phyloP scores from a whole-genome alignment of 1,140 invertebrate genomes.

The Doryteuthis pealeii region DNA sequence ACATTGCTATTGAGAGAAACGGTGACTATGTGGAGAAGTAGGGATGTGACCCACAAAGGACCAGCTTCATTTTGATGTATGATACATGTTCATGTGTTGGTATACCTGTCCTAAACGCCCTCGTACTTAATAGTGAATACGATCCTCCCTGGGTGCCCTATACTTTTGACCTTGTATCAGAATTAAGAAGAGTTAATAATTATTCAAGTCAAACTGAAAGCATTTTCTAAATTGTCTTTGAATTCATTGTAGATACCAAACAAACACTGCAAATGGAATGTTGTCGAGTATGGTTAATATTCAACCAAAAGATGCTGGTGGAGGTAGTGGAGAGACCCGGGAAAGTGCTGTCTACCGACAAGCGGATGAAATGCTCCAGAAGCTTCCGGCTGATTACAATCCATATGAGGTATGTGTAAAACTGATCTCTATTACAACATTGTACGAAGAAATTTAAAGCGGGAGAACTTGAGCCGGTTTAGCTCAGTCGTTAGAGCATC shows the following conservation, averaged over 20 bases:
- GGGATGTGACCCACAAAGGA: too few species aligned
- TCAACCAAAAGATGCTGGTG: slow-evolving; percentile 87
- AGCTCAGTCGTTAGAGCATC: too few species aligned
- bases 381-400: slow-evolving; percentile 54
- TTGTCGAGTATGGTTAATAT: slow-evolving; percentile 91
- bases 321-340: slow-evolving; percentile 64
- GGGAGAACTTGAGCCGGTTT: too few species aligned
- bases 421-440: too few species aligned
- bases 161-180: too few species aligned
- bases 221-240: not conserved
- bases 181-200: not conserved
- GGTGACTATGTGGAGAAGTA: too few species aligned
- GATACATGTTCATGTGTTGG: too few species aligned
- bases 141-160: too few species aligned
- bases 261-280: slow-evolving; percentile 86
- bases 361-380: slow-evolving; percentile 54
- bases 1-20: too few species aligned
- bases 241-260: slow-evolving; percentile 72
- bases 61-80: too few species aligned
- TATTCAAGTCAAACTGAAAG: not conserved
- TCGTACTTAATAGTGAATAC: not conserved
- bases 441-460: too few species aligned
- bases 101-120: not conserved
- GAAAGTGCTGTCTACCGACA: slow-evolving; percentile 52
- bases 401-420: slow-evolving; percentile 46